Base-by-base conservation (phyloP, 2,888 invertebrate species). In the Nomada flava region DNA sequence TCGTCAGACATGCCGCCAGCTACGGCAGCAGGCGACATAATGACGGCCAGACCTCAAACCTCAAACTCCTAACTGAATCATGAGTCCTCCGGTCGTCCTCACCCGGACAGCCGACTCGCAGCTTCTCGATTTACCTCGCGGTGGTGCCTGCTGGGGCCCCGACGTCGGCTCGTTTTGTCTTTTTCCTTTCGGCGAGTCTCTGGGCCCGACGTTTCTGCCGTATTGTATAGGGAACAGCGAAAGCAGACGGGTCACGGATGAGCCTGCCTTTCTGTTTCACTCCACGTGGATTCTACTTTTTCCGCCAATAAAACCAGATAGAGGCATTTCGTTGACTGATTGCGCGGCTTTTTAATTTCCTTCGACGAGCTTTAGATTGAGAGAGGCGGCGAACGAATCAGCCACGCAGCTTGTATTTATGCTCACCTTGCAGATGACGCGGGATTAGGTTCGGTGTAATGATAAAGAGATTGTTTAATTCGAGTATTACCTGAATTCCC, bases 31-130 rank as follows among this genome's bases (percentile, higher is more conserved):
- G 90, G 90, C 90, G 91, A 92, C 92, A 91, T 93, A 93, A 93
- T 92, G 92, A 93, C 90, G 91, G 89, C 88, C 88, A 90, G 90
- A 92, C 91, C 92, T 92, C 91, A 91, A 90, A 91, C 91, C 90
- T 92, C 91, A 91, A 92, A 91, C 89, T 91, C 89, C 88, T 91
- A 91, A 91, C 92, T 91, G 89, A 91, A 92, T 91, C 91, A 90
- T 84, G 89, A 88, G 89, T 84, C 82, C 84, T 88, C 79, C 76
- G 82, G 73, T 83, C 85, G 86, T 85, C 88, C 79, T 76, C 86
- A 79, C 86, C 79, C 86, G 79, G 68, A 65, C 71, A 76, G 75
- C 84, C 71, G 85, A 76, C 88, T 86, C 82, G 80, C 83, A 72
- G 85, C 85, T 88, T 86, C 85, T 86, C 88, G 88, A 88, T 88